Base-by-base conservation (phyloP, 2,888 invertebrate genomes). In the Orthosia gracilis region DNA sequence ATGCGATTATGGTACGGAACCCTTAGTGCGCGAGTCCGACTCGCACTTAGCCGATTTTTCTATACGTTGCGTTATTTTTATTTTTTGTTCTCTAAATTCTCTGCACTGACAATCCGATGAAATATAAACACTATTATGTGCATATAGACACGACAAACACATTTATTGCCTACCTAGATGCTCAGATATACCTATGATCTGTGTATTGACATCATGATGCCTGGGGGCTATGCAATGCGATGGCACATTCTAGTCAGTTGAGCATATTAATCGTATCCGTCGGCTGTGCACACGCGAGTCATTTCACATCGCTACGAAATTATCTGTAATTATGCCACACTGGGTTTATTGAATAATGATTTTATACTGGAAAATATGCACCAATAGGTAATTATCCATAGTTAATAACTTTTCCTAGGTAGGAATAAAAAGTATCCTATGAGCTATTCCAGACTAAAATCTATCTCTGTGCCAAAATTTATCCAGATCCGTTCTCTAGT, bases 281-380 rank as follows among this genome's bases (percentile, higher is more conserved):
- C 18, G 61, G 54, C n/a, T n/a, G 65, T 65, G 50, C 54, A 55
- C 13, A n/a, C 4, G 52, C 13, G 13, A 80, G 47, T 80, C 49
- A 77, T 50, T 45, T 65, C 77, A 54, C 81, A 80, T 80, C 62
- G 49, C 45, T 45, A 47, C 47, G 4, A 40, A 31, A 57, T 79
- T n/a, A 61, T 13, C 50, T 11, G 17, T 15, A 18, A n/a, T 31
- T 23, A 13, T 23, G 52, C 31, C 0, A 47, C 50, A 49, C 12
- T 45, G 40, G 12, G 18, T 69, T 54, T 50, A 55, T 21, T 26
- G 18, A 61, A 54, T 52, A 47, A 63, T 73, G 0, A 3, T 40
- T 59, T 61, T 3, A n/a, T 31, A 18, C 0, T 40, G 3, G 40
- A 50, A 49, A 13, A 21, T 26, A 7, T 26, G 0, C 17, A 40